Percentiles rank a stretch among this genome's conserved stretches.
phyloP scores from a whole-genome alignment of 2,113 vertebrate species.

The Syngnathus scovelli region DNA sequence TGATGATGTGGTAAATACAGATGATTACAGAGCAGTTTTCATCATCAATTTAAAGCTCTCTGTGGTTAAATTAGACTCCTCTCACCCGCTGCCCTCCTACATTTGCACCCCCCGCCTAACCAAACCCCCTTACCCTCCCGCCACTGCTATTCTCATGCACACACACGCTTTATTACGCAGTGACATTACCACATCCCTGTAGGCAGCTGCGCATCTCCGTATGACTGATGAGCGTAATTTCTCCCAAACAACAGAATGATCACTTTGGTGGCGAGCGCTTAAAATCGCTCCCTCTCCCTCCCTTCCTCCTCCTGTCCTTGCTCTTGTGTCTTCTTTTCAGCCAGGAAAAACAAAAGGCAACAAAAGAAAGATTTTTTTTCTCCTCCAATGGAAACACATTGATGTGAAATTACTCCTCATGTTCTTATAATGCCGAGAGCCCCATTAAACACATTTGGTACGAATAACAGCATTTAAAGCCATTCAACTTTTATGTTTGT shows the following conservation, averaged over 20 bases:
- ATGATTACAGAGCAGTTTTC: conserved; percentile 45
- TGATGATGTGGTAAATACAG: conserved; percentile 35
- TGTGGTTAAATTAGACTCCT: conserved; percentile 54
- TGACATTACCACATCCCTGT: conserved; percentile 68
- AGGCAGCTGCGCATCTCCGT: conserved; percentile 77
- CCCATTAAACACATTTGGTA: not conserved
- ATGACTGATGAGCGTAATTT: conserved; percentile 81
- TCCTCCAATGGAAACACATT: conserved; percentile 27
- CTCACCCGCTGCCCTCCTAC: conserved; percentile 48
- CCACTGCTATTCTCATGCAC: conserved; percentile 12
- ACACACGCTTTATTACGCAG: conserved; percentile 64
- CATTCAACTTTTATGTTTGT: not conserved
- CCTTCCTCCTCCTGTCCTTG: conserved; percentile 20
- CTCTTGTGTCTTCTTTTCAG: conserved; percentile 36
- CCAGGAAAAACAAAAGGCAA: conserved; percentile 34
- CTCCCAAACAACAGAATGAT: conserved; percentile 77
- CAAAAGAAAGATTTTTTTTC: conserved; percentile 52
- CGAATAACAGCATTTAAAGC: not conserved
- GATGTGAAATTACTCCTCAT: not conserved
- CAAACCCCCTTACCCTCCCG: conserved; percentile 3
- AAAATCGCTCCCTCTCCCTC: conserved; percentile 40
- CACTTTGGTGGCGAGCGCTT: conserved; percentile 55
- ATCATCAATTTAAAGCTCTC: conserved; percentile 53
- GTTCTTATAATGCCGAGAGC: not conserved
- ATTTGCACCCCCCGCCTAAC: not conserved